Percentiles rank a stretch among this genome's conserved stretches.
Evolutionary conservation across 2,797 vertebrate genomes (phyloP).

Genomic region (Rhincodon typus): DNA sequence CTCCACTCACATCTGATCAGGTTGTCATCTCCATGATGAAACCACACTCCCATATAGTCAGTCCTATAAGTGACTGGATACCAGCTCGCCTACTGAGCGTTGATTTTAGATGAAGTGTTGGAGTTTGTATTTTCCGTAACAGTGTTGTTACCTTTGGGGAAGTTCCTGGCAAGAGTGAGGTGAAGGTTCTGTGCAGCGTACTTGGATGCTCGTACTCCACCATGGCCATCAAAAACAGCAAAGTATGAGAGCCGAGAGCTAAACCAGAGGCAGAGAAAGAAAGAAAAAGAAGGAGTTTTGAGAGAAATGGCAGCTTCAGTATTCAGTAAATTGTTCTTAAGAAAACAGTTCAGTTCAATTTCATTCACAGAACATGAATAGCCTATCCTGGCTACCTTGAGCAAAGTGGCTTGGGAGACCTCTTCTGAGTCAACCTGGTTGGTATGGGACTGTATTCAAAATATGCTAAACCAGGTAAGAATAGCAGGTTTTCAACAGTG

Average conservation of each 20-base stretch:
- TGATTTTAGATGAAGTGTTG: background rate
- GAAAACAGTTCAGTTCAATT: background rate
- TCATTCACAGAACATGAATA: background rate
- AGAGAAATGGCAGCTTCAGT: background rate
- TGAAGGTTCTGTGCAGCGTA: slow-evolving; percentile 88
- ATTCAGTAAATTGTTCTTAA: background rate
- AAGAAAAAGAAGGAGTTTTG: background rate
- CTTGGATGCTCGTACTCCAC: slow-evolving; percentile 77
- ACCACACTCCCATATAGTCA: background rate
- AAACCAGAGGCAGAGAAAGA: slow-evolving; percentile 27
- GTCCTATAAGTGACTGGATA: background rate
- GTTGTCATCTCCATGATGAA: background rate
- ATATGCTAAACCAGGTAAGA: background rate
- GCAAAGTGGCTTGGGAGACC: background rate
- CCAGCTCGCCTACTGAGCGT: background rate
- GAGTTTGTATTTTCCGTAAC: background rate
- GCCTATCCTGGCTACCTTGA: background rate
- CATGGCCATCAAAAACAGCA: slow-evolving; percentile 90
- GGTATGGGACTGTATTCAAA: background rate
- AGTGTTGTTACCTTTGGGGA: slow-evolving; percentile 71
- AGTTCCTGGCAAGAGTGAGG: slow-evolving; percentile 73
- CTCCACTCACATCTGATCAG: background rate
- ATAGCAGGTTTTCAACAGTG: background rate
- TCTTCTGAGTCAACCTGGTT: background rate
- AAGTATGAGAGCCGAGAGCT: slow-evolving; percentile 81